A percentile compares a stretch with the other conserved stretches of the same genome.
These are phyloP conservation scores for Sebastes taczanowskii DNA, from an alignment of 2,797 vertebrate species.

Conservation along the genomic window DNA sequence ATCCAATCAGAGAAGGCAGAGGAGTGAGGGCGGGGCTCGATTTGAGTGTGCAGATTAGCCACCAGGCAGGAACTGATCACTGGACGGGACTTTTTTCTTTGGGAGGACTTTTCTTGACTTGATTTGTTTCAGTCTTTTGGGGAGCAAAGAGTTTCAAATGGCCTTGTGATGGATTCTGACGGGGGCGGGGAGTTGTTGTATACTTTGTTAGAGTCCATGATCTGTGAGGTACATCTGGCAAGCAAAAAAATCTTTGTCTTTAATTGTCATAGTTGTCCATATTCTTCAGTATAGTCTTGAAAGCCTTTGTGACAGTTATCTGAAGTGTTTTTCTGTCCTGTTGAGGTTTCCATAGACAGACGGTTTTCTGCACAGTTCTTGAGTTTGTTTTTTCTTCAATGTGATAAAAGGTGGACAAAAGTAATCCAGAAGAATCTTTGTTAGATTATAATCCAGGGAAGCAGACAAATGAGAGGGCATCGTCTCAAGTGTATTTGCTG, in stretches of 20 bases:
- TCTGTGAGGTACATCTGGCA: conserved; percentile 1
- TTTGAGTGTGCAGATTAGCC: conserved; percentile 81
- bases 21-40: conserved; percentile 85
- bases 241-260: conserved; percentile 9
- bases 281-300: conserved; percentile 19
- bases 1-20: conserved; percentile 92
- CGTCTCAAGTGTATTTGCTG: neutral
- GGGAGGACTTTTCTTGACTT: conserved; percentile 52
- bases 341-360: neutral
- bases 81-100: conserved; percentile 71
- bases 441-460: conserved; percentile 34
- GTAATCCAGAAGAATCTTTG: conserved; percentile 21
- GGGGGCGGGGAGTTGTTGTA: neutral
- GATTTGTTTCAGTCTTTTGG: conserved; percentile 62
- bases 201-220: conserved; percentile 44
- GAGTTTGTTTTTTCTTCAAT: neutral
- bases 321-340: neutral
- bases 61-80: conserved; percentile 81
- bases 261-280: conserved; percentile 6
- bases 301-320: neutral
- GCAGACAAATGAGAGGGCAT: neutral
- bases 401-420: neutral
- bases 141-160: conserved; percentile 11
- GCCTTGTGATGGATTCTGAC: conserved; percentile 28
- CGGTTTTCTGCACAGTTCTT: neutral